Conservation (phyloP, 2,113 vertebrate genomes). For the Atractosteus spatula region DNA sequence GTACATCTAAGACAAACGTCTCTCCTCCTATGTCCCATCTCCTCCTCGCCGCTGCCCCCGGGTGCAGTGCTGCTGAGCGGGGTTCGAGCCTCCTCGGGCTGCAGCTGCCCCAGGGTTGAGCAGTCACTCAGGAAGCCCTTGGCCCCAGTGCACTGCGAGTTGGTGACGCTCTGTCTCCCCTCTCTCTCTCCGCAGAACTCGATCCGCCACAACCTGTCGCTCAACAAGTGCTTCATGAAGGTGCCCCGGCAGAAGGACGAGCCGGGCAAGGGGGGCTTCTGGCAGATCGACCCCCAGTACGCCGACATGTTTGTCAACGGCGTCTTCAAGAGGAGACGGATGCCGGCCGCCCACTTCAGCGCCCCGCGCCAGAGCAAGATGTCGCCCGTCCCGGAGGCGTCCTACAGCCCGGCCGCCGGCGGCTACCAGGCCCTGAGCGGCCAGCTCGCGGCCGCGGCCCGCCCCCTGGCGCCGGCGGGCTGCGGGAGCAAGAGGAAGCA, state of each 20-base stretch:
- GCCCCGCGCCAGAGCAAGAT: conserved; percentile 57
- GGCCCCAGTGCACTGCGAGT: no score
- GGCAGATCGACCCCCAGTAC: conserved; percentile 80
- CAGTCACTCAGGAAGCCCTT: no score
- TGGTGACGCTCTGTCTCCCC: neutral
- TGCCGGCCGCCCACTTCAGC: conserved; percentile 64
- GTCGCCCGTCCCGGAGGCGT: conserved; percentile 25
- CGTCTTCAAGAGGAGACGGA: conserved; percentile 72
- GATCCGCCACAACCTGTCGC: conserved; percentile 87
- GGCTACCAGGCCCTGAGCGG: conserved; percentile 34
- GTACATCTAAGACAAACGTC: no score
- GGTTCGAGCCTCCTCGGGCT: no score
- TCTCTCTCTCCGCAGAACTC: conserved; percentile 73
- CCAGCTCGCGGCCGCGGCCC: conserved; percentile 19
- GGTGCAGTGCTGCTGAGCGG: no score
- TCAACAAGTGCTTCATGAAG: conserved; percentile 94
- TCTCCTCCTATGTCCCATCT: no score
- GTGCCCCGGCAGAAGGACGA: conserved; percentile 87
- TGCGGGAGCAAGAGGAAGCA: conserved; percentile 56
- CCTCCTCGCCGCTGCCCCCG: no score
- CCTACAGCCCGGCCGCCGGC: conserved; percentile 33
- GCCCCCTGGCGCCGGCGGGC: neutral
- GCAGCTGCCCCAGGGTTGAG: no score
- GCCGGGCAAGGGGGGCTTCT: conserved; percentile 87
- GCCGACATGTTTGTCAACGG: conserved; percentile 77